Percentiles rank a stretch among this genome's conserved stretches.
phyloP scores from a whole-genome alignment of 2,888 invertebrate species.

The Brenthis hecate region DNA sequence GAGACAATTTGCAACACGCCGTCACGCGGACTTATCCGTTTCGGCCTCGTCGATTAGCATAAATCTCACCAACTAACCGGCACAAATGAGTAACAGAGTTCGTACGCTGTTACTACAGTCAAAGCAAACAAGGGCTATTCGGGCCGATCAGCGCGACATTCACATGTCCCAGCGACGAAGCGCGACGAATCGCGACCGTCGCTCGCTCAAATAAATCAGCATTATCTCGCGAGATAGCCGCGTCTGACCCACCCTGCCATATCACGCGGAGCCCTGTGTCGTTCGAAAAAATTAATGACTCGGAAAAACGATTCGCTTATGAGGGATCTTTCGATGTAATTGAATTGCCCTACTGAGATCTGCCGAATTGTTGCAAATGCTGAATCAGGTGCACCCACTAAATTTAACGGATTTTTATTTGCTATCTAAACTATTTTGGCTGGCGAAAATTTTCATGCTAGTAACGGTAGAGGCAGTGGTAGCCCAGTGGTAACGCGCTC shows the following conservation, averaged over 20 bases:
- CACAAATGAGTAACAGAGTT: conserved; percentile 64
- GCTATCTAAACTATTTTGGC: conserved; percentile 5
- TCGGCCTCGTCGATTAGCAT: conserved; percentile 80
- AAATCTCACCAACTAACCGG: conserved; percentile 81
- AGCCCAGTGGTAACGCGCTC: too few species aligned
- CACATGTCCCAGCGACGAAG: conserved; percentile 54
- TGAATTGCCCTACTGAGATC: conserved; percentile 80
- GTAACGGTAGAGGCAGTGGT: neutral
- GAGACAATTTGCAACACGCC: conserved; percentile 78
- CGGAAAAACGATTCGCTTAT: conserved; percentile 83
- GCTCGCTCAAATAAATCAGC: conserved; percentile 80
- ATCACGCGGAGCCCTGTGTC: conserved; percentile 78
- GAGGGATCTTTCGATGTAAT: conserved; percentile 82
- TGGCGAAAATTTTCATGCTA: neutral
- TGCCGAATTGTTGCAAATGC: conserved; percentile 65
- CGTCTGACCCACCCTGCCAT: conserved; percentile 61
- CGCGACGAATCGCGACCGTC: conserved; percentile 79
- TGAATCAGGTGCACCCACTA: conserved; percentile 53
- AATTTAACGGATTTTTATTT: conserved; percentile 22
- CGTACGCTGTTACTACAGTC: conserved; percentile 41
- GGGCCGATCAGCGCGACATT: conserved; percentile 56
- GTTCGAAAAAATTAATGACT: conserved; percentile 83
- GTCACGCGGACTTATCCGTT: conserved; percentile 77
- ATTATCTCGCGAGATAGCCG: conserved; percentile 83
- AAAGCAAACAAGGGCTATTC: conserved; percentile 61